A percentile compares a stretch with the other conserved stretches of the same genome.
Conservation (phyloP, 1,140 invertebrate genomes). For the Charaxes varanes region DNA sequence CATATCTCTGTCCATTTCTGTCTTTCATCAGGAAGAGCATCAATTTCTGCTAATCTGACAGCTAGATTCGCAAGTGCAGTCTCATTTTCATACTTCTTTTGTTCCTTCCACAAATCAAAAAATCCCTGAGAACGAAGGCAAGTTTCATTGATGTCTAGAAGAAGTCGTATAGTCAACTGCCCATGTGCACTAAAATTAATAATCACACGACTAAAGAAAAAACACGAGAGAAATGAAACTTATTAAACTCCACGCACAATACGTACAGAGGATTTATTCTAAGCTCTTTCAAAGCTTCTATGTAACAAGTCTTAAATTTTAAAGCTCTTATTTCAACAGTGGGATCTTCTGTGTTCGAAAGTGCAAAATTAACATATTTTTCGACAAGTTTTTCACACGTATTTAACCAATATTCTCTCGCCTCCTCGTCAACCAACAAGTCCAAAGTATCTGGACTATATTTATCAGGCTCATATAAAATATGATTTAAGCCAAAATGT, state of each 20-base stretch:
- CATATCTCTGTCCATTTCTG: constrained; percentile 77
- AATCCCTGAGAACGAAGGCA: constrained; percentile 93
- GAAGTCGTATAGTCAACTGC: constrained; percentile 88
- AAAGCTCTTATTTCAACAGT: constrained; percentile 86
- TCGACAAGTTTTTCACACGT: constrained; percentile 90
- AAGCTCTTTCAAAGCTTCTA: constrained; percentile 85
- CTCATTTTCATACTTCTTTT: constrained; percentile 78
- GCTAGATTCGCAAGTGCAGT: constrained; percentile 72
- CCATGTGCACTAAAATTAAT: constrained; percentile 84
- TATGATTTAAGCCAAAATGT: constrained; percentile 62
- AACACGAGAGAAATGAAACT: neutral
- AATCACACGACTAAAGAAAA: constrained; percentile 8
- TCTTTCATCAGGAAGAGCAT: constrained; percentile 70
- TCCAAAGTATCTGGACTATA: constrained; percentile 95
- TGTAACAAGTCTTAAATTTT: constrained; percentile 89
- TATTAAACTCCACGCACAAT: constrained; percentile 1
- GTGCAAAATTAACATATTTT: constrained; percentile 85
- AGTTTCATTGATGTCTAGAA: constrained; percentile 94
- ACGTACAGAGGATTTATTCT: constrained; percentile 87
- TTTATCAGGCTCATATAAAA: constrained; percentile 63
- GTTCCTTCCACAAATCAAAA: constrained; percentile 91
- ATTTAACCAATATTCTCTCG: constrained; percentile 93
- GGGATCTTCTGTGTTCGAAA: constrained; percentile 84
- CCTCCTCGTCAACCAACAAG: constrained; percentile 88
- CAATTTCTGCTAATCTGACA: constrained; percentile 74